These are phyloP conservation scores for Cecidostiba fungosa DNA, from an alignment of 2,888 invertebrate genomes.

Conservation along the genomic window DNA sequence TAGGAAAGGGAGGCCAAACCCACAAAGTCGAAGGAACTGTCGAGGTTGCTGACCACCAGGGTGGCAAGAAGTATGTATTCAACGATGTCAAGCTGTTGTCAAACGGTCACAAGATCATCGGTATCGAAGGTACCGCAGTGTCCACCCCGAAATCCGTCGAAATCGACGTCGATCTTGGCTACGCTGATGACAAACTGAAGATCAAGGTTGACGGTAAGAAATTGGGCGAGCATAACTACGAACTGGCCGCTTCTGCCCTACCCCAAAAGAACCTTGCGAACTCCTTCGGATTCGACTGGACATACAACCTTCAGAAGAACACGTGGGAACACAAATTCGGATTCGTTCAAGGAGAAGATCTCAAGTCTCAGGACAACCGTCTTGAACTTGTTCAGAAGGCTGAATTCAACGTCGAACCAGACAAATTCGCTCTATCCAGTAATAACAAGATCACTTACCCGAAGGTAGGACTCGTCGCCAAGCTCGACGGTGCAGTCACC, in stretches of 20 bases:
- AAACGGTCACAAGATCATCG: slow-evolving; percentile 79
- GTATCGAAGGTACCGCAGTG: slow-evolving; percentile 82
- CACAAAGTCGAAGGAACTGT: slow-evolving; percentile 83
- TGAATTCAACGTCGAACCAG: slow-evolving; percentile 67
- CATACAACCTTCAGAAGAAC: slow-evolving; percentile 79
- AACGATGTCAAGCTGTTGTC: slow-evolving; percentile 82
- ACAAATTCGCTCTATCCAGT: slow-evolving; percentile 81
- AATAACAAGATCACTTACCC: slow-evolving; percentile 80
- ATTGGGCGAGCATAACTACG: slow-evolving; percentile 79
- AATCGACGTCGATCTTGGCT: slow-evolving; percentile 81
- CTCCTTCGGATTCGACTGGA: slow-evolving; percentile 84
- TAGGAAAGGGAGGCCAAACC: slow-evolving; percentile 71
- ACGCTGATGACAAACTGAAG: slow-evolving; percentile 80
- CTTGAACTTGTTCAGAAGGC: slow-evolving; percentile 79
- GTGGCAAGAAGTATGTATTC: slow-evolving; percentile 82
- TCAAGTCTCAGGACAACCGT: slow-evolving; percentile 82
- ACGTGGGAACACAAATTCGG: slow-evolving; percentile 81
- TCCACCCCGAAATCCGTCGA: slow-evolving; percentile 78
- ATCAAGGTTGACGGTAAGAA: slow-evolving; percentile 81
- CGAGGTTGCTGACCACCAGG: slow-evolving; percentile 78
- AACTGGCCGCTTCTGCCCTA: slow-evolving; percentile 81
- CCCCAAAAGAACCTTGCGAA: slow-evolving; percentile 84
- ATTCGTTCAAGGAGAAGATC: slow-evolving; percentile 84
- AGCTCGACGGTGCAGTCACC: slow-evolving; percentile 83
- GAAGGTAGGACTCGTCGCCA: slow-evolving; percentile 70